phyloP scores from a whole-genome alignment of 2,113 vertebrate genomes.

The Tichodroma muraria region DNA sequence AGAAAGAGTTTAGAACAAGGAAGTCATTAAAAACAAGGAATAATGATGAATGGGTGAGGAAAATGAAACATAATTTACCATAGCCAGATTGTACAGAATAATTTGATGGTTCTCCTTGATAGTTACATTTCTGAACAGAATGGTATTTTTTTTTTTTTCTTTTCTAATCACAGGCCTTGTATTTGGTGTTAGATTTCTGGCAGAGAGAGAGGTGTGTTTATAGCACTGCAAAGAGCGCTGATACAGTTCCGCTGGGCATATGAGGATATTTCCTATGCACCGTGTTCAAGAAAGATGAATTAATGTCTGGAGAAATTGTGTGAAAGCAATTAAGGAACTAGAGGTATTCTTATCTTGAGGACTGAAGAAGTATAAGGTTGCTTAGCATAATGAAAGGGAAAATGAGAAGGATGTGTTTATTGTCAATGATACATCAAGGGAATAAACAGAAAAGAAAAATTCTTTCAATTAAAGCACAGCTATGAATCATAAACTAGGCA shows the following conservation, averaged over 20 bases:
- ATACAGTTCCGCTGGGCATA: neutral
- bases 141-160: fast-evolving
- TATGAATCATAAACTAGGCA: neutral
- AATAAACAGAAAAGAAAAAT: neutral
- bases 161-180: neutral
- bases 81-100: neutral
- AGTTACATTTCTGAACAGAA: neutral
- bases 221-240: neutral
- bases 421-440: neutral
- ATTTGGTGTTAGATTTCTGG: neutral
- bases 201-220: neutral
- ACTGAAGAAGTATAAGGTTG: neutral
- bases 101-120: neutral
- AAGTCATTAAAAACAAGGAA: neutral
- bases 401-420: neutral
- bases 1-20: neutral
- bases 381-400: neutral
- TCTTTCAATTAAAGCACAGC: neutral
- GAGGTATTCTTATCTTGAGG: neutral
- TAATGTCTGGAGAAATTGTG: neutral
- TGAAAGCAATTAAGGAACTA: neutral
- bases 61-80: neutral
- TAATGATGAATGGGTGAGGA: neutral
- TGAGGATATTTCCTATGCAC: neutral
- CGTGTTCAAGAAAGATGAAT: neutral